A percentile compares a stretch with the other conserved stretches of the same genome.
phyloP scores from a whole-genome alignment of 2,888 invertebrate species.

The Tachina fera region DNA sequence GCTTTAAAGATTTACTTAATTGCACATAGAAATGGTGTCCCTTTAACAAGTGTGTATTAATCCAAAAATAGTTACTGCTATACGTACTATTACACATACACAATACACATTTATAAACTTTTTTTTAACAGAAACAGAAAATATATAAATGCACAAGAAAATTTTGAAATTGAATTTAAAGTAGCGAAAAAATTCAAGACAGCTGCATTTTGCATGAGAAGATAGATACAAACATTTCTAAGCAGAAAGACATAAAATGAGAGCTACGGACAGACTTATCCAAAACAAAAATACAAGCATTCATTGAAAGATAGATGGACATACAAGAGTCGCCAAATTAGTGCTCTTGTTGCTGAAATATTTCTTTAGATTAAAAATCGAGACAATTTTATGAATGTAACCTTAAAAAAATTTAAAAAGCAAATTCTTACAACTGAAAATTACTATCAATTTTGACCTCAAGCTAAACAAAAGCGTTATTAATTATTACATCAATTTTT shows the following conservation, averaged over 20 bases:
- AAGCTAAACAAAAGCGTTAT: too few relatives aligned
- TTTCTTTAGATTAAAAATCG: background rate
- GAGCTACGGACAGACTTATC: conserved; percentile 29
- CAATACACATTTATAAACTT: conserved; percentile 3
- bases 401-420: background rate
- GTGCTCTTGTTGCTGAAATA: conserved; percentile 11
- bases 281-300: conserved; percentile 3
- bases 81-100: conserved; percentile 25
- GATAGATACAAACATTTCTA: conserved; percentile 41
- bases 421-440: background rate
- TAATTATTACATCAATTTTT: too few relatives aligned
- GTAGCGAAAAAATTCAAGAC: conserved; percentile 66
- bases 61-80: conserved; percentile 51
- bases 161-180: conserved; percentile 67
- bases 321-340: background rate
- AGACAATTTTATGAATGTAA: too few relatives aligned
- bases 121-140: conserved; percentile 34
- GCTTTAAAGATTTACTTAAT: background rate
- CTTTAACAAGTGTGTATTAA: background rate
- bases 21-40: conserved; percentile 19
- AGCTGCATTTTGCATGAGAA: conserved; percentile 69
- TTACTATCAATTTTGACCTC: background rate
- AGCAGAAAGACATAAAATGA: conserved; percentile 21
- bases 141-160: conserved; percentile 53
- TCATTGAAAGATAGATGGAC: conserved; percentile 1